phyloP scores from a whole-genome alignment of 2,797 vertebrate genomes.

The Gymnoscopelus braueri region DNA sequence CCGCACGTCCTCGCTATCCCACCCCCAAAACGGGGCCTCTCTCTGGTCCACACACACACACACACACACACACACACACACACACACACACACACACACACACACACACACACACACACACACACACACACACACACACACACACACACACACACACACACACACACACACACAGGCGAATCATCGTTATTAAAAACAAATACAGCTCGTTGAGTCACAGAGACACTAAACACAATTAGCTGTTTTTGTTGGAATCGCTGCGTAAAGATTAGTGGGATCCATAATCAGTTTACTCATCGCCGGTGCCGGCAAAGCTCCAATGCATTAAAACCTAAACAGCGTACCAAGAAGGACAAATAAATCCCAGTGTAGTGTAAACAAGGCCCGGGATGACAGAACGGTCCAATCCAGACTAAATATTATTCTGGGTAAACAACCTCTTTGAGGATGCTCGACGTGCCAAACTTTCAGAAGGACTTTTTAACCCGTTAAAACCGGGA shows the following conservation, averaged over 20 bases:
- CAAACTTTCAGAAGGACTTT: slow-evolving; percentile 17
- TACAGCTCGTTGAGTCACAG: slow-evolving; percentile 50
- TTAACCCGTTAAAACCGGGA: no score
- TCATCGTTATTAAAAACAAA: slow-evolving; percentile 75
- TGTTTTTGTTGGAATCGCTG: slow-evolving; percentile 67
- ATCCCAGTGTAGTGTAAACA: slow-evolving; percentile 60
- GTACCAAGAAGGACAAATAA: slow-evolving; percentile 69
- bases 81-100: no score
- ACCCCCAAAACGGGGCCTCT: slow-evolving; percentile 43
- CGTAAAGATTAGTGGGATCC: slow-evolving; percentile 57
- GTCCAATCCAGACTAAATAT: slow-evolving; percentile 56
- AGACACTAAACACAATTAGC: slow-evolving; percentile 73
- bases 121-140: no score
- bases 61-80: no score
- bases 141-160: no score
- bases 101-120: no score
- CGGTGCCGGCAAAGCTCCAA: slow-evolving; percentile 66
- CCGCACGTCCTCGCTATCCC: slow-evolving; percentile 12
- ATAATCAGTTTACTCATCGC: slow-evolving; percentile 65
- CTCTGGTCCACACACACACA: no score
- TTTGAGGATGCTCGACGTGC: slow-evolving; percentile 29
- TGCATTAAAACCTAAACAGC: slow-evolving; percentile 67
- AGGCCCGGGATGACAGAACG: slow-evolving; percentile 37
- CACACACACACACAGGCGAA: not conserved
- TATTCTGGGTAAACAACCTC: slow-evolving; percentile 57